Evolutionary conservation across 1,140 invertebrate species (phyloP), one percentile per base, ranked within the genome.

Genomic region (Acromyrmex heyeri): DNA sequence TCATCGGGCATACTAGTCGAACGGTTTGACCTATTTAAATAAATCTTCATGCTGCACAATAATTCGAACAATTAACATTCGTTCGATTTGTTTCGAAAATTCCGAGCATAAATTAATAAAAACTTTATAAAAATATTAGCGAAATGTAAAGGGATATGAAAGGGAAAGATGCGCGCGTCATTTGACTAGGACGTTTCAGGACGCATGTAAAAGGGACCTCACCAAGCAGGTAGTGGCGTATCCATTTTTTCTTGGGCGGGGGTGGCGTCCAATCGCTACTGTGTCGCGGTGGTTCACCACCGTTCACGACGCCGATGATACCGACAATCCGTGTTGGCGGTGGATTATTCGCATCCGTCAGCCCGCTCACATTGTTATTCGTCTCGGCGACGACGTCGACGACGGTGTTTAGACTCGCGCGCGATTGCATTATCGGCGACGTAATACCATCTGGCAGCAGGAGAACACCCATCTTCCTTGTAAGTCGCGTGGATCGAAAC

Each of bases 221-320:
- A 96, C 95, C 95, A 67, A 95, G 96, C 82, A 97, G 94, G 92
- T 97, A 97, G 91, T 97, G 96, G 87, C 96, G 96, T 77, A 97
- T 97, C 97, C 97, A 97, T 93, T 97, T 97, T 95, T 97, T 97
- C 93, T 97, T 97, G 16, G 97, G 96, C 59, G 96, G 96, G 59
- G 96, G 95, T 64, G 96, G 95, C 67, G 94, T 93, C 93, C 94
- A 93, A 14, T 82, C 65, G 30, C 12, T 57, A 30, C n/a, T 79
- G 79, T 89, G 92, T 73, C 82, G 81, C 4, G 87, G 75, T 69
- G 90, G 72, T n/a, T 92, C 85, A 38, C 92, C 88, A 73, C 89
- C 69, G 76, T 89, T 86, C 64, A 89, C 81, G 27, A 85, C 78
- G 62, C 88, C 85, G 85, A 92, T 88, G 57, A 91, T 87, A 65